phyloP scores from a whole-genome alignment of 2,113 vertebrate genomes.

The Hydrolagus affinis region DNA sequence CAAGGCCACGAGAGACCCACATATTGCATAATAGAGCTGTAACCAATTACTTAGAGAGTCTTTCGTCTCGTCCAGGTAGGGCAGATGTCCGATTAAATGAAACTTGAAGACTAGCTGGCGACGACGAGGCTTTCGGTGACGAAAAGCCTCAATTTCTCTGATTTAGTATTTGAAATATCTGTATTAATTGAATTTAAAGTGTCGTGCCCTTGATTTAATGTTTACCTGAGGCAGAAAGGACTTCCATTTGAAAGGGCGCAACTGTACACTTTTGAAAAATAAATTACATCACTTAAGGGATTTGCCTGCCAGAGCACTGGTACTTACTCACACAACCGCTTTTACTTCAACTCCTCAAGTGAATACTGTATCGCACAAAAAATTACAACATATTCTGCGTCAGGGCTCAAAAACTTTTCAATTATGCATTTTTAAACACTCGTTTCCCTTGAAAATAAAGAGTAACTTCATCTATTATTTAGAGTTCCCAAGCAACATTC shows the following conservation, averaged over 20 bases:
- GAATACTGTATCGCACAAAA: too few species aligned
- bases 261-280: not conserved
- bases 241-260: not conserved
- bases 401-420: not conserved
- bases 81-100: not conserved
- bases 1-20: not conserved
- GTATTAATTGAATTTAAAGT: not conserved
- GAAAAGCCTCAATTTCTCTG: not conserved
- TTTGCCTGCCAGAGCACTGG: not conserved
- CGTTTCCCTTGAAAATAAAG: not conserved
- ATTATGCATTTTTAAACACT: not conserved
- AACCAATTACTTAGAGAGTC: not conserved
- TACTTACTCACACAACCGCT: not conserved
- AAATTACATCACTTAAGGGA: not conserved
- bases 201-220: not conserved
- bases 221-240: not conserved
- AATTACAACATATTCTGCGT: not conserved
- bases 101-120: not conserved
- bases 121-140: not conserved
- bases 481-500: not conserved
- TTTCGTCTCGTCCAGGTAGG: not conserved
- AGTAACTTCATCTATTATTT: not conserved
- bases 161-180: not conserved
- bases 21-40: not conserved
- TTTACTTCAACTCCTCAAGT: too few species aligned